Evolutionary conservation across 2,797 vertebrate species (phyloP).

Genomic region (Chrysocyon brachyurus): DNA sequence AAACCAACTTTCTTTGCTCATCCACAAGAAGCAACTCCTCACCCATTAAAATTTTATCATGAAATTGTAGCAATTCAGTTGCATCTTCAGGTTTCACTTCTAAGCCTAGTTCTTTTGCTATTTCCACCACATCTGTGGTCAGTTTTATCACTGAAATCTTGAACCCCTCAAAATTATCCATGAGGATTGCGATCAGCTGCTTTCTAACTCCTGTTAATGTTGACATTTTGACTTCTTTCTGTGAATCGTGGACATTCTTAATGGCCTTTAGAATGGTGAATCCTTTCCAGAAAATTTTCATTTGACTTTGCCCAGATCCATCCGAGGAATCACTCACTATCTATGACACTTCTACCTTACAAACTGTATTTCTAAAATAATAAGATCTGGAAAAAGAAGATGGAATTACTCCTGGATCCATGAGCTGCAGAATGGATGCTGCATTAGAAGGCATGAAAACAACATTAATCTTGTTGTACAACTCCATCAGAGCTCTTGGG

Average conservation of each 20-base stretch:
- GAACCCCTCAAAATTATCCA: neutral
- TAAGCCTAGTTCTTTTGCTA: neutral
- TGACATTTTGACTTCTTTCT: neutral
- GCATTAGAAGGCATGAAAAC: neutral
- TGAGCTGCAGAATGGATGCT: neutral
- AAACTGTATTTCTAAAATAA: neutral
- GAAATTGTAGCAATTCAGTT: neutral
- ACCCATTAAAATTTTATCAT: neutral
- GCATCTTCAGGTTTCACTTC: neutral
- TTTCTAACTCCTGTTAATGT: neutral
- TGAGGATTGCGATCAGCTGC: neutral
- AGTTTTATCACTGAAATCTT: neutral
- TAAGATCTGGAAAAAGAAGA: neutral
- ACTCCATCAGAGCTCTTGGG: neutral
- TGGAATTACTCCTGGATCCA: neutral
- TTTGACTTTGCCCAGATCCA: neutral
- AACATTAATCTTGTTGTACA: neutral
- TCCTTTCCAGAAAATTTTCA: neutral
- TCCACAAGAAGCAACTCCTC: neutral
- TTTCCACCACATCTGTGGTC: neutral
- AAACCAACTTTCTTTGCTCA: neutral
- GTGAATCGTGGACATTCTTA: neutral
- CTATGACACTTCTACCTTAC: neutral
- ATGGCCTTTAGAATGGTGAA: neutral
- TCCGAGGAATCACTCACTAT: neutral